Evolutionary conservation across 2,888 invertebrate species (phyloP).

Genomic region (Tachina grossa): DNA sequence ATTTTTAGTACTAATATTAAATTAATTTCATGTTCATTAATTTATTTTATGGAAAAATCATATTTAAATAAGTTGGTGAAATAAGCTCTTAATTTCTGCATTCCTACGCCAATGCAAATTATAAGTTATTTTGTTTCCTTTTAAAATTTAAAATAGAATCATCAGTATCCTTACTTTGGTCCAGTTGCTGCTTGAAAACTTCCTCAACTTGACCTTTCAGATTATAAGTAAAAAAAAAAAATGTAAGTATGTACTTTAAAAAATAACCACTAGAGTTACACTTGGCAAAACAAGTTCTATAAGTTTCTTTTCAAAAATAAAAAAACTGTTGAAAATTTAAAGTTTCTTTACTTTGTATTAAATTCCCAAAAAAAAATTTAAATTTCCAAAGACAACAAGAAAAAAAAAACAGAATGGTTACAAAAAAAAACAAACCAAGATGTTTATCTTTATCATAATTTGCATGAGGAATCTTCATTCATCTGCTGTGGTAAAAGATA

Average conservation of each 20-base stretch:
- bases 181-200: constrained; percentile 72
- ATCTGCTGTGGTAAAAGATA: neutral
- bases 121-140: too few relatives aligned
- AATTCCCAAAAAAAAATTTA: constrained; percentile 7
- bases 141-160: too few relatives aligned
- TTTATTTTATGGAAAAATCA: too few relatives aligned
- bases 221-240: constrained; percentile 73
- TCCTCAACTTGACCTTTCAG: constrained; percentile 79
- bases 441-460: constrained; percentile 80
- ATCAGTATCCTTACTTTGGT: neutral
- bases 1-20: too few relatives aligned
- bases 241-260: constrained; percentile 15
- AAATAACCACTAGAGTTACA: constrained; percentile 17
- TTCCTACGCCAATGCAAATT: too few relatives aligned
- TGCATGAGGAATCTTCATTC: constrained; percentile 77
- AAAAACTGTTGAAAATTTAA: constrained; percentile 74
- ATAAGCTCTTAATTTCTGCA: too few relatives aligned
- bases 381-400: neutral
- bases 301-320: neutral
- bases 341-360: constrained; percentile 52
- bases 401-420: too few relatives aligned
- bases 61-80: too few relatives aligned
- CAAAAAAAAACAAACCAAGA: constrained; percentile 63
- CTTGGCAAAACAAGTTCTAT: neutral
- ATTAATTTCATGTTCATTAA: too few relatives aligned